Percentiles rank a stretch among this genome's conserved stretches.
Conservation (phyloP, 2,888 invertebrate genomes). For the Nephrotoma flavescens region DNA sequence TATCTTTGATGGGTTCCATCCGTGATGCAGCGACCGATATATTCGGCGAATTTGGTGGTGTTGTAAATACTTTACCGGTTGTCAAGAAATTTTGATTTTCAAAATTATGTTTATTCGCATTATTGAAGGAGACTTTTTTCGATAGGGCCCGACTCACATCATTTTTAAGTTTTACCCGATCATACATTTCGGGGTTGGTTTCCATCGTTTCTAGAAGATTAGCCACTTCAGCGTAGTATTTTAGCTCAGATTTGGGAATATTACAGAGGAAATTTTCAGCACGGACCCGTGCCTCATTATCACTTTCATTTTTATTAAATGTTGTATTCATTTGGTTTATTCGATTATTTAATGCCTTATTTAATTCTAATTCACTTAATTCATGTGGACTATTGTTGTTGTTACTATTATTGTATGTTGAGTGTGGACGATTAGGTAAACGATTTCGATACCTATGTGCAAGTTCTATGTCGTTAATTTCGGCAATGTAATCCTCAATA, state of each 20-base stretch:
- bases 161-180: constrained; percentile 30
- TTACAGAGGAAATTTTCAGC: constrained; percentile 30
- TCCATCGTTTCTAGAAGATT: constrained; percentile 28
- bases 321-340: neutral
- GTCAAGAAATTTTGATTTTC: constrained; percentile 5
- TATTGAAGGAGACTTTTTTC: constrained; percentile 13
- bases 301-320: constrained; percentile 1
- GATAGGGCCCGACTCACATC: constrained; percentile 32
- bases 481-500: constrained; percentile 16
- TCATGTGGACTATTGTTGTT: neutral
- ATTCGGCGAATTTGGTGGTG: constrained; percentile 63
- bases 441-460: neutral
- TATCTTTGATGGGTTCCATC: neutral
- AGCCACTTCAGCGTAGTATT: constrained; percentile 33
- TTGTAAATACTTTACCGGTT: constrained; percentile 32
- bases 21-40: constrained; percentile 38
- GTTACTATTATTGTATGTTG: neutral
- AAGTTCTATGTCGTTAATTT: constrained; percentile 17
- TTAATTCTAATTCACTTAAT: constrained; percentile 3
- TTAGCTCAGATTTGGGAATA: constrained; percentile 30
- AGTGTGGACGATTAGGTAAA: constrained; percentile 8
- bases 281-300: constrained; percentile 25
- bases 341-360: neutral
- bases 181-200: constrained; percentile 23
- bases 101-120: constrained; percentile 2